Evolutionary conservation across 2,113 vertebrate species (phyloP).

Genomic region (Cercopithecus mona): DNA sequence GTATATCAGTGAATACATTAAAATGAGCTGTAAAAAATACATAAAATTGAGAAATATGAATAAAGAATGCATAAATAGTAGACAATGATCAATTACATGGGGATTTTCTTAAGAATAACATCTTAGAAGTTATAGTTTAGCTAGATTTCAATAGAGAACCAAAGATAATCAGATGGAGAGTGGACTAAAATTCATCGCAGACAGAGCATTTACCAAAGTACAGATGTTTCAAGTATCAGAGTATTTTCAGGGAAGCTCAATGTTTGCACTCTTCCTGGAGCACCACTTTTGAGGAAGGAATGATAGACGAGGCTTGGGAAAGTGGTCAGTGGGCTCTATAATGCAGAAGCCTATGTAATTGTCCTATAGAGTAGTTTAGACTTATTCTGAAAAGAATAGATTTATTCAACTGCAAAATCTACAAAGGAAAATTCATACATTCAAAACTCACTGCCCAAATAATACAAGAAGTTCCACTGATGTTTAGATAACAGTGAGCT

Average conservation of each 20-base stretch:
- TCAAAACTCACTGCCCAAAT: neutral
- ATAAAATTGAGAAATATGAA: neutral
- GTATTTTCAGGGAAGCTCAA: neutral
- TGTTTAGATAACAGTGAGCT: neutral
- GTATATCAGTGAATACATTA: neutral
- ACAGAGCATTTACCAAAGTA: neutral
- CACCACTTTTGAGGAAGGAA: neutral
- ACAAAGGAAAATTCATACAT: neutral
- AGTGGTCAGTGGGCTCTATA: neutral
- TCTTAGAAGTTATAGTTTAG: neutral
- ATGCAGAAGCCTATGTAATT: neutral
- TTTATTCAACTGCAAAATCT: neutral
- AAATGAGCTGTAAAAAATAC: neutral
- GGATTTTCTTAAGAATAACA: neutral
- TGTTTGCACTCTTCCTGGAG: neutral
- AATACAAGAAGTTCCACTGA: neutral
- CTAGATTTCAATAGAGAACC: neutral
- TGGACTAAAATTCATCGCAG: neutral
- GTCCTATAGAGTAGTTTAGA: neutral
- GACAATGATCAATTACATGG: neutral
- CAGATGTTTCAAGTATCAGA: neutral
- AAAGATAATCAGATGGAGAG: neutral
- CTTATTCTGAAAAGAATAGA: neutral
- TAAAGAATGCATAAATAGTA: too few species aligned
- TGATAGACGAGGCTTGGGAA: neutral